Conservation (phyloP, 1,140 invertebrate genomes). For the Mesaphorura yosii region DNA sequence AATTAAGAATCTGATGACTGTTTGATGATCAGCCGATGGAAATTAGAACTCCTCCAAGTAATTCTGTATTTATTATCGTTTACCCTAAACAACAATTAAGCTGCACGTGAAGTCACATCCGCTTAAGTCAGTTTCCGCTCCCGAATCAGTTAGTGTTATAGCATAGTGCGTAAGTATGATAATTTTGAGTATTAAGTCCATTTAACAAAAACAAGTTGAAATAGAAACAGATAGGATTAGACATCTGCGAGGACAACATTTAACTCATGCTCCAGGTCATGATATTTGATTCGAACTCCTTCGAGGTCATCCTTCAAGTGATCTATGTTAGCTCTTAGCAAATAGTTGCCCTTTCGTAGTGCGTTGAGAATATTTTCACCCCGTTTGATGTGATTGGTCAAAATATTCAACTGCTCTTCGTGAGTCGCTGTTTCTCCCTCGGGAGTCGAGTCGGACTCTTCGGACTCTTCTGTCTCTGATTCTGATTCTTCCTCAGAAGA, state of each 20-base stretch:
- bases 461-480: slow-evolving; percentile 48
- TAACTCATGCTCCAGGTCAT: slow-evolving; percentile 62
- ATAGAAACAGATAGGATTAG: background rate
- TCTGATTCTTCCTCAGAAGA: slow-evolving; percentile 47
- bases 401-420: slow-evolving; percentile 21
- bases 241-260: slow-evolving; percentile 56
- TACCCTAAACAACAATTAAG: too few species aligned
- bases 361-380: slow-evolving; percentile 63
- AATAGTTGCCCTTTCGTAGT: slow-evolving; percentile 71
- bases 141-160: too few species aligned
- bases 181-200: too few species aligned
- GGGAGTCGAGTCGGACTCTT: slow-evolving; percentile 37
- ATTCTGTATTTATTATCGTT: too few species aligned
- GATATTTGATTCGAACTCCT: slow-evolving; percentile 64
- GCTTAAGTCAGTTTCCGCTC: too few species aligned
- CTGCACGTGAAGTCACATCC: too few species aligned
- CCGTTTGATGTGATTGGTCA: slow-evolving; percentile 41
- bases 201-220: too few species aligned
- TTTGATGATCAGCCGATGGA: too few species aligned
- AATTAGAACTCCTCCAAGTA: too few species aligned
- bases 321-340: slow-evolving; percentile 72
- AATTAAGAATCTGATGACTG: too few species aligned
- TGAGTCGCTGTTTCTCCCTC: slow-evolving; percentile 38
- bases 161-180: too few species aligned
- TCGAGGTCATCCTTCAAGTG: slow-evolving; percentile 68